phyloP scores from a whole-genome alignment of 2,113 vertebrate genomes.

The Xiphias gladius region DNA sequence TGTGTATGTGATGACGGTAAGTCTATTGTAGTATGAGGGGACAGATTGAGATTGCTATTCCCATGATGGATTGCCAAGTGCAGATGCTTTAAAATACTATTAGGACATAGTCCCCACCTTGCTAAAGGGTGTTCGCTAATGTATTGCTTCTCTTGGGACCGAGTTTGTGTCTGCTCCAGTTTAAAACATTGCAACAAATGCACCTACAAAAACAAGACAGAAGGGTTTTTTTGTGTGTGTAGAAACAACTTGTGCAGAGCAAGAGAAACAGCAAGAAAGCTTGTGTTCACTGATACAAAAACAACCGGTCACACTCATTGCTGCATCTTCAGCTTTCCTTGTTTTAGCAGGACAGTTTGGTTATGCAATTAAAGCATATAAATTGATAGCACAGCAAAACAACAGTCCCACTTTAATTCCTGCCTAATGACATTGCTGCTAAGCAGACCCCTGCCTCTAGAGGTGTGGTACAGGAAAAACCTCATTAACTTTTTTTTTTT shows the following conservation, averaged over 20 bases:
- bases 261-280: not conserved
- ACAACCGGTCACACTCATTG: conserved; percentile 15
- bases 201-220: conserved; percentile 35
- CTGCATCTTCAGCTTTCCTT: conserved; percentile 40
- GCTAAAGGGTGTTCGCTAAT: conserved; percentile 67
- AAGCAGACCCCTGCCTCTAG: conserved; percentile 76
- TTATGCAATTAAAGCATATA: conserved; percentile 79
- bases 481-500: conserved; percentile 78
- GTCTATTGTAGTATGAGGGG: conserved; percentile 50
- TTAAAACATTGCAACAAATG: conserved; percentile 68
- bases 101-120: conserved; percentile 60
- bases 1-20: conserved; percentile 43
- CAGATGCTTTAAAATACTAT: conserved; percentile 76
- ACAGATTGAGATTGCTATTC: conserved; percentile 79
- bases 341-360: conserved; percentile 62
- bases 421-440: conserved; percentile 78
- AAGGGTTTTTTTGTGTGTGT: conserved; percentile 6
- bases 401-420: conserved; percentile 80
- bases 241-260: not conserved
- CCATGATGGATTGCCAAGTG: conserved; percentile 82
- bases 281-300: conserved; percentile 12
- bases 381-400: conserved; percentile 80
- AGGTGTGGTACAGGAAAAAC: conserved; percentile 75
- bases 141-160: conserved; percentile 61
- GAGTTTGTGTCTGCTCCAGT: conserved; percentile 69